Percentiles rank a stretch among this genome's conserved stretches.
Conservation (phyloP, 2,888 invertebrate genomes). For the Eupeodes luniger region DNA sequence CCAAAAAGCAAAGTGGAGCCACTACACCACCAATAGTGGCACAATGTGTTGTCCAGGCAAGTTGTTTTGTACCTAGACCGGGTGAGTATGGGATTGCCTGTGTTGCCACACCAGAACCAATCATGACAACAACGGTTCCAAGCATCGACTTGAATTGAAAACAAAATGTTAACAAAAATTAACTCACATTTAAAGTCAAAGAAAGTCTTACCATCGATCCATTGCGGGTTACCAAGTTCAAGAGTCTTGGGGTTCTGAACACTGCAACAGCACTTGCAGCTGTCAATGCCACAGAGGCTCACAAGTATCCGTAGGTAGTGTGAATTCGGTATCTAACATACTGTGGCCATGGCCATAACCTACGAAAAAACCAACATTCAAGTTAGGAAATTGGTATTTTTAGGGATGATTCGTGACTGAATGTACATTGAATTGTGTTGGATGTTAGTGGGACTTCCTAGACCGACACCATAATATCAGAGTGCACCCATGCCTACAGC, state of each 20-base stretch:
- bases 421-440: conserved; percentile 85
- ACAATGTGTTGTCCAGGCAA: conserved; percentile 93
- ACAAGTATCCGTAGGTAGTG: conserved; percentile 90
- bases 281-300: no score
- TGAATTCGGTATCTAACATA: conserved; percentile 95
- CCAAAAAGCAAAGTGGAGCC: conserved; percentile 95
- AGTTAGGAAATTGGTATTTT: background rate
- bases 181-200: conserved; percentile 61
- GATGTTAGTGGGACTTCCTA: conserved; percentile 91
- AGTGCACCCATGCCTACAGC: conserved; percentile 95
- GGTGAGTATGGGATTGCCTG: conserved; percentile 93
- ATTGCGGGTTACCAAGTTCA: no score
- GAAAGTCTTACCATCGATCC: conserved; percentile 82
- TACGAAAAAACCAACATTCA: conserved; percentile 82
- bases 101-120: conserved; percentile 93
- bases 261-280: no score
- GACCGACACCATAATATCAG: conserved; percentile 96
- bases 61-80: conserved; percentile 81
- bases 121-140: conserved; percentile 93
- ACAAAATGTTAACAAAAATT: background rate
- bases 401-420: conserved; percentile 81
- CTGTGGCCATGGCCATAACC: conserved; percentile 99
- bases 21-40: conserved; percentile 96
- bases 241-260: no score
- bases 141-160: conserved; percentile 86